These are phyloP conservation scores for Trissonchulus sp. DNA, from an alignment of 2,888 invertebrate genomes.

Conservation along the genomic window DNA sequence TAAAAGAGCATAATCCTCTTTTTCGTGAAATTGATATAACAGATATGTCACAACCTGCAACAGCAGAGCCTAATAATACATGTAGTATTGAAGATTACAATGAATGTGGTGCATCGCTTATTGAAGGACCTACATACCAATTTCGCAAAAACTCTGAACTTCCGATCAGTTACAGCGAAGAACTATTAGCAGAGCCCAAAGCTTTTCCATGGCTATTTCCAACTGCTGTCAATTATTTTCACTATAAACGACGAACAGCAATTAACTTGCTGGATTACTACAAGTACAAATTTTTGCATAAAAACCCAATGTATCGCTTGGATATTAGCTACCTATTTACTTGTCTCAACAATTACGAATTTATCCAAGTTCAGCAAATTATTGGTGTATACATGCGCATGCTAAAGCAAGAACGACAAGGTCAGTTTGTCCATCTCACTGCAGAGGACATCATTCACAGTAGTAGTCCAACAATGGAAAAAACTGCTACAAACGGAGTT, in stretches of 20 bases:
- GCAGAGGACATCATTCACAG: background rate
- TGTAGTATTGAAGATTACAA: background rate
- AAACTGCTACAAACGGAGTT: too few species aligned
- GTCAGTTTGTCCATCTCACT: too few species aligned
- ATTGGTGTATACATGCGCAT: background rate
- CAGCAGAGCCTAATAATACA: background rate
- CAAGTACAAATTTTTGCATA: background rate
- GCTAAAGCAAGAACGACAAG: too few species aligned
- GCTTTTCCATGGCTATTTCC: too few species aligned
- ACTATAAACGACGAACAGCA: background rate
- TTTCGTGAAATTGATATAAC: too few species aligned
- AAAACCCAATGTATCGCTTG: slow-evolving; percentile 12
- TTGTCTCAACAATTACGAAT: background rate
- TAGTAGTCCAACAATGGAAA: background rate
- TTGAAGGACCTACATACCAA: too few species aligned
- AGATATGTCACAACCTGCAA: background rate
- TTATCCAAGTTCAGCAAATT: background rate
- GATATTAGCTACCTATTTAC: slow-evolving; percentile 16
- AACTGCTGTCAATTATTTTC: too few species aligned
- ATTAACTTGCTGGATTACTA: slow-evolving; percentile 7
- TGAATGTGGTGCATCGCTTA: background rate
- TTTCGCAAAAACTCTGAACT: too few species aligned
- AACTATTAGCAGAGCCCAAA: too few species aligned
- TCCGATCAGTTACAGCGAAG: too few species aligned
- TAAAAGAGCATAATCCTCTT: background rate